phyloP scores from a whole-genome alignment of 2,888 invertebrate genomes.

The Chelonus formosanus region DNA sequence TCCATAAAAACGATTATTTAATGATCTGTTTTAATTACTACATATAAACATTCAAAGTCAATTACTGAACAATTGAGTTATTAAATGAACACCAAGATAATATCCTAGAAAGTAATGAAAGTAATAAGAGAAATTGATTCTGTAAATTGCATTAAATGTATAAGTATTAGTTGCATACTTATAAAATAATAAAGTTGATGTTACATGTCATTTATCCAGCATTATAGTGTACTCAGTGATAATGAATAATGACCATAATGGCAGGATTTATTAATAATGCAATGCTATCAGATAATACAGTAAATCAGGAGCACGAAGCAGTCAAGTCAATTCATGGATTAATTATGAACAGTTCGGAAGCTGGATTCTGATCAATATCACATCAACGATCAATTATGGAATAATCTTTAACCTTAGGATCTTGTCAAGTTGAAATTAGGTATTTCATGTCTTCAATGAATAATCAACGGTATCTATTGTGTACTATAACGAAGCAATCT shows the following conservation, averaged over 20 bases:
- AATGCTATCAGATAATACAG: constrained; percentile 24
- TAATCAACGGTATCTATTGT: constrained; percentile 3
- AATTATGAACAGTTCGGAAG: neutral
- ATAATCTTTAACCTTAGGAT: too few species aligned
- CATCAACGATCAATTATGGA: too few species aligned
- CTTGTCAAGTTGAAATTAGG: too few species aligned
- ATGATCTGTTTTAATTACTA: too few species aligned
- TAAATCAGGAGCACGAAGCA: constrained; percentile 24
- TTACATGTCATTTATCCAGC: constrained; percentile 5
- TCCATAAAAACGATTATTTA: too few species aligned
- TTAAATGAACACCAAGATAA: too few species aligned
- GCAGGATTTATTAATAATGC: constrained; percentile 31
- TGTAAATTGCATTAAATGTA: too few species aligned
- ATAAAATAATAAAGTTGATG: neutral
- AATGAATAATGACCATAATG: constrained; percentile 28
- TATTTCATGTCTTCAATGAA: too few species aligned
- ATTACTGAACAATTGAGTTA: too few species aligned
- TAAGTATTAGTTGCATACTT: too few species aligned
- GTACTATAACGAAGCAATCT: neutral
- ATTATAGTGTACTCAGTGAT: constrained; percentile 1
- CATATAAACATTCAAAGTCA: too few species aligned
- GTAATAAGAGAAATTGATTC: neutral
- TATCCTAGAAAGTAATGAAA: neutral
- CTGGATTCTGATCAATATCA: too few species aligned
- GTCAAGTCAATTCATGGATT: constrained; percentile 13